Evolutionary conservation across 2,113 vertebrate genomes (phyloP).

Genomic region (Cyphomyrus discorhynchus): DNA sequence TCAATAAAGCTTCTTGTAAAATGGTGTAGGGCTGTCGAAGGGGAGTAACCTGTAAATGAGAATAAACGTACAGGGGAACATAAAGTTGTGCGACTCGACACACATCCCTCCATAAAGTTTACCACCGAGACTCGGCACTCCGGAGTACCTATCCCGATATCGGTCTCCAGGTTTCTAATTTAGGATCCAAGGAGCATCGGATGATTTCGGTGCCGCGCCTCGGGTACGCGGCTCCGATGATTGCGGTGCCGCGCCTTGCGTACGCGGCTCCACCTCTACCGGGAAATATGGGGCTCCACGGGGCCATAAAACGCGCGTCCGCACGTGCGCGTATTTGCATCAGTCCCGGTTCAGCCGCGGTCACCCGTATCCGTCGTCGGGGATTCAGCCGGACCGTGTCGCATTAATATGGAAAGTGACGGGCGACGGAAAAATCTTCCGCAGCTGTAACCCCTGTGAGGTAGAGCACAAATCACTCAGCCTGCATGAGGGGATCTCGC

Average conservation of each 20-base stretch:
- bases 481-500: conserved; percentile 12
- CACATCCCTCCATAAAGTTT: background rate
- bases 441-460: conserved; percentile 9
- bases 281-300: conserved; percentile 16
- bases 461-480: conserved; percentile 21
- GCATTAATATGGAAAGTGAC: conserved; percentile 13
- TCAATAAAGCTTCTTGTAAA: background rate
- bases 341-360: conserved; percentile 27
- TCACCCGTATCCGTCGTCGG: conserved; percentile 27
- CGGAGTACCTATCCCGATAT: background rate
- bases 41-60: background rate
- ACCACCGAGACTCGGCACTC: background rate
- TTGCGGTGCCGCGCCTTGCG: background rate
- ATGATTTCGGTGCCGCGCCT: background rate
- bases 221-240: background rate
- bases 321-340: conserved; percentile 16
- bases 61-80: background rate
- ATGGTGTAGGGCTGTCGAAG: background rate
- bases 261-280: background rate
- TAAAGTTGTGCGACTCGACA: background rate
- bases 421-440: background rate
- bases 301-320: conserved; percentile 35
- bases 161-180: background rate
- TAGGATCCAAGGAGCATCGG: background rate
- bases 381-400: background rate